phyloP scores from a whole-genome alignment of 2,797 vertebrate genomes.

The Pyrrhura leucotis region DNA sequence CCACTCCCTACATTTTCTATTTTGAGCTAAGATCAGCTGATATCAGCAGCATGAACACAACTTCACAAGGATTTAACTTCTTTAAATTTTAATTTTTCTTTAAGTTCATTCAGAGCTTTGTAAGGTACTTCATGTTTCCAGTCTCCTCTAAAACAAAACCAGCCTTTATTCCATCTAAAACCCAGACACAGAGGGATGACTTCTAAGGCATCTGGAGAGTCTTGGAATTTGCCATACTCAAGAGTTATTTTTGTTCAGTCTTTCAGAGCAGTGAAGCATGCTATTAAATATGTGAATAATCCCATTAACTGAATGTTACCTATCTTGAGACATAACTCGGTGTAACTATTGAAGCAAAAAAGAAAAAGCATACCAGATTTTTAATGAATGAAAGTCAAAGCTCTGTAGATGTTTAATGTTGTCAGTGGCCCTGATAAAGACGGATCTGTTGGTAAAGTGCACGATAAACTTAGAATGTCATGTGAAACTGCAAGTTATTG shows the following conservation, averaged over 20 bases:
- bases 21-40: neutral
- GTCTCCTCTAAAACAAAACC: neutral
- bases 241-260: neutral
- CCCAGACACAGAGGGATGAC: neutral
- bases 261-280: neutral
- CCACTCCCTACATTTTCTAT: neutral
- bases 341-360: neutral
- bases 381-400: neutral
- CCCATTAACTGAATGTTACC: neutral
- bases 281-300: neutral
- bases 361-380: neutral
- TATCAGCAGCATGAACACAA: neutral
- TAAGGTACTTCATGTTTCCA: neutral
- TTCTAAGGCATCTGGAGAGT: neutral
- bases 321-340: neutral
- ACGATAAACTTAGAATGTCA: neutral
- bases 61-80: neutral
- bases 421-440: neutral
- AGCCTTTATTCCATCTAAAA: neutral
- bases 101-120: neutral
- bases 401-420: neutral
- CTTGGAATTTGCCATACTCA: neutral
- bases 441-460: neutral
- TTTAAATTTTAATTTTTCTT: neutral
- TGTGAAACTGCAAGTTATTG: neutral